Conservation (phyloP, 2,113 vertebrate species). For the Anthoscopus minutus region DNA sequence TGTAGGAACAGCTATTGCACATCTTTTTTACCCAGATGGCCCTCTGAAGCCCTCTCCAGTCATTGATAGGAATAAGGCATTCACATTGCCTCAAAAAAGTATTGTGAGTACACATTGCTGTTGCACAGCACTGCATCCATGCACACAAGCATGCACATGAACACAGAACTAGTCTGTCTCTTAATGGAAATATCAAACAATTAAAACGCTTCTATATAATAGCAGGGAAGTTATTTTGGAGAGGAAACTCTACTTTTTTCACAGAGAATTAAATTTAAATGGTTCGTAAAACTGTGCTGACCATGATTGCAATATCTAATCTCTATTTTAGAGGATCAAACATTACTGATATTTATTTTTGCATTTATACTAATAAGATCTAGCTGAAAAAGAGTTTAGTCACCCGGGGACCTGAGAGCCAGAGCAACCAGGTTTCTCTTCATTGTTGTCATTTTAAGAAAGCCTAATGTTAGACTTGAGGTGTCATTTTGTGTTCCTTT, state of each 20-base stretch:
- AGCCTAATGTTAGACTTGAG: background rate
- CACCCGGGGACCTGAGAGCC: background rate
- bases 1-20: background rate
- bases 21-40: background rate
- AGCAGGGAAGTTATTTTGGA: background rate
- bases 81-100: background rate
- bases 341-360: background rate
- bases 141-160: rapidly evolving
- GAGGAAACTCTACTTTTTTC: background rate
- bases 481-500: background rate
- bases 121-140: background rate
- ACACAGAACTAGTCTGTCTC: background rate
- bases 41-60: background rate
- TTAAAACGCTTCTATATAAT: background rate
- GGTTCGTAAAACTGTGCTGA: background rate
- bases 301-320: background rate
- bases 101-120: background rate
- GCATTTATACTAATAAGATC: background rate
- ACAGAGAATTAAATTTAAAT: background rate
- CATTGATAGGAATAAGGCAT: background rate
- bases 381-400: background rate
- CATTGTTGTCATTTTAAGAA: background rate
- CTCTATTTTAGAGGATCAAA: background rate
- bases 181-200: background rate
- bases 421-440: background rate